Conservation (phyloP, 2,113 vertebrate genomes). For the Steatornis caripensis region DNA sequence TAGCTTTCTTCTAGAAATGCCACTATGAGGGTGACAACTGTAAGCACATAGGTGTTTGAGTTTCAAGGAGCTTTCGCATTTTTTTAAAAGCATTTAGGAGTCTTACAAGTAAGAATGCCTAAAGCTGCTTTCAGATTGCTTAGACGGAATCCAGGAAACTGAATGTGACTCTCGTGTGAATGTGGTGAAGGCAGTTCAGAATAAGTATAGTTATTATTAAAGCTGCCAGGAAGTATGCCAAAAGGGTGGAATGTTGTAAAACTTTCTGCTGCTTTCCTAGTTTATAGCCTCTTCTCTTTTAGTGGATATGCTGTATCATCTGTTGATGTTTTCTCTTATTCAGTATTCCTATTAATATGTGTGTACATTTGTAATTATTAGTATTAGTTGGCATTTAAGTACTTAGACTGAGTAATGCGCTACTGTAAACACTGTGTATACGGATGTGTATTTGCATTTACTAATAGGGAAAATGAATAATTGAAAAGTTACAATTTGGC, state of each 20-base stretch:
- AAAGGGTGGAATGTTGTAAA: slow-evolving; percentile 38
- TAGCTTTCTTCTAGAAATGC: slow-evolving; percentile 25
- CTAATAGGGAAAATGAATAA: not conserved
- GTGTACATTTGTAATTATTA: not conserved
- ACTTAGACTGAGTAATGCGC: not conserved
- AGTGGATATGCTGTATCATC: not conserved
- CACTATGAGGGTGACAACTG: slow-evolving; percentile 17
- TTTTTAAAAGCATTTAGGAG: slow-evolving; percentile 52
- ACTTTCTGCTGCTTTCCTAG: not conserved
- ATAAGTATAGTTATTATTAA: slow-evolving; percentile 57
- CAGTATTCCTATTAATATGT: not conserved
- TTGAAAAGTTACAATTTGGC: not conserved
- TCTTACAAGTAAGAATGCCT: slow-evolving; percentile 62
- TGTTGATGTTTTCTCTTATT: not conserved
- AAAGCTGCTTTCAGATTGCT: slow-evolving; percentile 65
- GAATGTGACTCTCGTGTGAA: slow-evolving; percentile 49
- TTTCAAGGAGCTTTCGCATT: slow-evolving; percentile 45
- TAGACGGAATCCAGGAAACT: slow-evolving; percentile 65
- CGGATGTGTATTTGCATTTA: not conserved
- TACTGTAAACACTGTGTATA: not conserved
- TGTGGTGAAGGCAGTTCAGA: slow-evolving; percentile 66
- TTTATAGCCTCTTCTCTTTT: not conserved
- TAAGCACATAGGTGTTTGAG: slow-evolving; percentile 36
- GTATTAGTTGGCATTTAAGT: not conserved
- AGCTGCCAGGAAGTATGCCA: slow-evolving; percentile 53